These are phyloP conservation scores for Pimpla rufipes DNA, from an alignment of 2,888 invertebrate species.

Conservation along the genomic window DNA sequence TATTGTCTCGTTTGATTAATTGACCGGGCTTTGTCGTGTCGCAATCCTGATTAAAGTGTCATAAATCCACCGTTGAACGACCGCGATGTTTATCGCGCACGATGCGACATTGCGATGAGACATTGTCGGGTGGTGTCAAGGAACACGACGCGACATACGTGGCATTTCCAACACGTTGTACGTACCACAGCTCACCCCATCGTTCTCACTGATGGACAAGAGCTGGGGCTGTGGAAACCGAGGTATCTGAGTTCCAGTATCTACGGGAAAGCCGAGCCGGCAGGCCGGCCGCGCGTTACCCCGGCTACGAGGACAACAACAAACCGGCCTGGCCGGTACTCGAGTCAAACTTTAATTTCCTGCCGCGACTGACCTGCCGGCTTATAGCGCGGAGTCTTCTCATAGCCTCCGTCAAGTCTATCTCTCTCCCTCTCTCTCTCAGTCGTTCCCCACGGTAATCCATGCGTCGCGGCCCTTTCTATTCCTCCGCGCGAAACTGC, in stretches of 20 bases:
- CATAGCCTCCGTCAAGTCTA: slow-evolving; percentile 50
- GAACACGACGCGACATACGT: slow-evolving; percentile 68
- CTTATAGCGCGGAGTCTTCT: slow-evolving; percentile 59
- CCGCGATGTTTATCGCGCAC: slow-evolving; percentile 54
- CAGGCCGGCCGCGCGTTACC: no score
- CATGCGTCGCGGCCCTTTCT: slow-evolving; percentile 27
- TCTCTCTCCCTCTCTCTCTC: slow-evolving; percentile 55
- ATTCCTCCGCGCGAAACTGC: slow-evolving; percentile 33
- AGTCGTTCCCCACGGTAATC: slow-evolving; percentile 54
- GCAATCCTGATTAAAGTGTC: slow-evolving; percentile 60
- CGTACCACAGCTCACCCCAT: slow-evolving; percentile 70
- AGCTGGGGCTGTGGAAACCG: slow-evolving; percentile 60
- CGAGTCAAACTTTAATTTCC: slow-evolving; percentile 84
- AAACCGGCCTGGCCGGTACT: slow-evolving; percentile 81
- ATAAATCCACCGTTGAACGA: slow-evolving; percentile 56
- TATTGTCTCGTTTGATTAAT: slow-evolving; percentile 52
- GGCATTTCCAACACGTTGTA: slow-evolving; percentile 79
- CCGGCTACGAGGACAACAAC: slow-evolving; percentile 83
- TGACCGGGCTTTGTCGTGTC: slow-evolving; percentile 51
- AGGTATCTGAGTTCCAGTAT: slow-evolving; percentile 83
- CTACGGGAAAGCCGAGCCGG: slow-evolving; percentile 74
- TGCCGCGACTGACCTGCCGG: slow-evolving; percentile 80
- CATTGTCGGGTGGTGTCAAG: slow-evolving; percentile 21
- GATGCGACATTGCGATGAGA: no score
- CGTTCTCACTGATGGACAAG: slow-evolving; percentile 74